A percentile compares a stretch with the other conserved stretches of the same genome.
These are phyloP conservation scores for Illadopsis cleaveri DNA, from an alignment of 2,113 vertebrate species.

Conservation along the genomic window DNA sequence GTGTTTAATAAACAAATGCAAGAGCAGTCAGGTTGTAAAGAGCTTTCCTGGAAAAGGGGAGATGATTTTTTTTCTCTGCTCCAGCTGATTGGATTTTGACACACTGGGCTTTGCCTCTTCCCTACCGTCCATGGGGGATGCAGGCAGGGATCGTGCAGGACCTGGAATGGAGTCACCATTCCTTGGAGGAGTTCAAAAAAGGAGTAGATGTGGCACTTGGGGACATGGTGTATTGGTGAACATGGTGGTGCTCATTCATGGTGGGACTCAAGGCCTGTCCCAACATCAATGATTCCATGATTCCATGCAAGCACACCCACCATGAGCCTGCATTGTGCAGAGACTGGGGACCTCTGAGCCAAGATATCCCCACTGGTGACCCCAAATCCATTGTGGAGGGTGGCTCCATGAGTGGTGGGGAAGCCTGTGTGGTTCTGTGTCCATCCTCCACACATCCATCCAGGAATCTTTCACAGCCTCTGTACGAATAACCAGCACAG, in stretches of 20 bases:
- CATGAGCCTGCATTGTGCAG: neutral
- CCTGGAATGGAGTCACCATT: neutral
- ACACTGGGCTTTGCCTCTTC: fast-evolving
- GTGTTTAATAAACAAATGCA: neutral
- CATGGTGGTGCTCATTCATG: neutral
- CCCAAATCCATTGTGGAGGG: neutral
- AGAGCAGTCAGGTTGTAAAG: neutral
- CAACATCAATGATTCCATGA: neutral
- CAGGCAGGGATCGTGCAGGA: neutral
- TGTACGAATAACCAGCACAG: fast-evolving
- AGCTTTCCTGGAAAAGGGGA: neutral
- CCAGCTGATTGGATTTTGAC: neutral
- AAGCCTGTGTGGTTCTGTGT: neutral
- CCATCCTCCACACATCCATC: fast-evolving
- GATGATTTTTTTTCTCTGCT: neutral
- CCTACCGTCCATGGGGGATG: fast-evolving
- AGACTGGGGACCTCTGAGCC: neutral
- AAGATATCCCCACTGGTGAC: neutral
- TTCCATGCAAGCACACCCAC: neutral
- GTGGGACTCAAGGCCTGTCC: neutral
- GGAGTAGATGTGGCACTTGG: neutral
- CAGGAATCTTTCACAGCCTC: neutral
- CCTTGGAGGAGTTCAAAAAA: neutral
- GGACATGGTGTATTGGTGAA: neutral
- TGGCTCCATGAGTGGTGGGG: neutral